Evolutionary conservation across 2,888 invertebrate genomes (phyloP), one percentile per base, ranked within the genome.

Genomic region (Marasmarcha lunaedactyla): DNA sequence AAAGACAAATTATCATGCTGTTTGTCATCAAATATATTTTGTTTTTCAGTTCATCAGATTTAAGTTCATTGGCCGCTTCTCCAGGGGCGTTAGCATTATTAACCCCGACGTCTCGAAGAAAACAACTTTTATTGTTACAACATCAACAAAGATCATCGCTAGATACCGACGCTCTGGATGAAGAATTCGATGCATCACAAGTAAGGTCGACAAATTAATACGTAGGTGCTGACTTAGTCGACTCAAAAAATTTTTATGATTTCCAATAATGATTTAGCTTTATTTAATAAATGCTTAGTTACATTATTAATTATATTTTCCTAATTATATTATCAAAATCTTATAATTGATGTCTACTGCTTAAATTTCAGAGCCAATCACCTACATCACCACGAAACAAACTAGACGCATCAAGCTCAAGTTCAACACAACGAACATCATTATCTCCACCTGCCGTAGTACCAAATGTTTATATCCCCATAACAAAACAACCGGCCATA

Each of bases 131-230:
- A 27, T 69, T 93, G 51, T 71, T 93, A 38, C 93, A 93, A 62
- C 94, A 94, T 64, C 93, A 93, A 60, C 94, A 94, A 67, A 83
- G 93, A 47, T 93, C 93, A 42, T 93, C 93, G 10, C 88, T 94
- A 71, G 94, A 94, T 59, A 93, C 93, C 1, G 94, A 94, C 59
- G 91, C 89, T 13, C 76, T 94, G 42, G 92, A 92, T 48, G 89
- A 90, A 56, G 90, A 90, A 66, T 86, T 88, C 54, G 86, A 87
- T 60, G 84, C 84, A 33, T 88, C 88, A 45, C 87, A 87, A 60
- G 86, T 85, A 71, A 20, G n/a, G n/a, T n/a, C n/a, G n/a, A n/a
- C n/a, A n/a, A n/a, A n/a, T n/a, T n/a, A n/a, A n/a, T n/a, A n/a
- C n/a, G n/a, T n/a, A n/a, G n/a, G n/a, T n/a, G n/a, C n/a, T n/a